Base-by-base conservation (phyloP, 2,888 invertebrate species). In the Epirrhoe tristata region DNA sequence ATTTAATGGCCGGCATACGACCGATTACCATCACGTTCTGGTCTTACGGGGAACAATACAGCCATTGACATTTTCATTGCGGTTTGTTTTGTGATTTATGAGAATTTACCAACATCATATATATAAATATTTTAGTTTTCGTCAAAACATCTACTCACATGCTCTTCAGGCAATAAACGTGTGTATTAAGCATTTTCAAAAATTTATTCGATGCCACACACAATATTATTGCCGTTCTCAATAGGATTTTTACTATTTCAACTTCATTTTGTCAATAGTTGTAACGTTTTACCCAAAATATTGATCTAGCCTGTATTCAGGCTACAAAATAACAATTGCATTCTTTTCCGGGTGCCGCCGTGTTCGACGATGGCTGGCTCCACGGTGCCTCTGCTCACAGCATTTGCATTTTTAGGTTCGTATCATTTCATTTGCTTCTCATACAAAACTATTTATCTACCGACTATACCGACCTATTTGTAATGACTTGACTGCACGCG, bases 361-460 rank as follows among this genome's bases (percentile, higher is more conserved):
- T 88, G 90, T 76, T 70, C 79, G 88, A 89, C 82, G 87, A 81
- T 78, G 87, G 87, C 86, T 84, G 89, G 80, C 77, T 78, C 81
- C 85, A 80, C 89, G 91, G 91, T 90, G 87, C 89, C 90, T 90
- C 92, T 90, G 89, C 91, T 93, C 91, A 92, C 92, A 85, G 83
- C 87, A 89, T 88, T 89, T 90, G 79, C 84, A 83, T 89, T 92
- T 92, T 91, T 93, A 93, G 93, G 93, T 93, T 91, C 82, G 93
- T 93, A 93, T 74, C 84, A 77, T 76, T 74, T 73, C 84, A 78
- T 77, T 75, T 70, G 88, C 90, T 87, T 88, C 88, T 89, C 86
- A 36, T 51, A 43, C 54, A 53, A 58, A 6, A 56, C 12, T 4
- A 36, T 36, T 36, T 36, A 36, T 8, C 10, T 43, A 12, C 10